Evolutionary conservation across 1,140 invertebrate species (phyloP), one percentile per base, ranked within the genome.

Genomic region (Mycetomoellerius zeteki): DNA sequence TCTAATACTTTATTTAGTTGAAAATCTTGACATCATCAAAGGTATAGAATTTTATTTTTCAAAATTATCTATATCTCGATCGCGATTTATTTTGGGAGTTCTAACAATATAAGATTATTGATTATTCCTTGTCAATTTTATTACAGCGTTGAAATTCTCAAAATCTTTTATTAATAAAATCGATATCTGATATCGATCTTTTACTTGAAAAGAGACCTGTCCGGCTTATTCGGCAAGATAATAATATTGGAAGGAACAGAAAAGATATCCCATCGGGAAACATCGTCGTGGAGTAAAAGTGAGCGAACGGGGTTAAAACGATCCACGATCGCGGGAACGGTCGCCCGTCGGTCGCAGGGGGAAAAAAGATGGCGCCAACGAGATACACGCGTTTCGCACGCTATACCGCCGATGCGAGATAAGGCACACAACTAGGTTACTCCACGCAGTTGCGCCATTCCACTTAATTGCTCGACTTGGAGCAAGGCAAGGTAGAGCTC

Each of bases 391-490:
- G 85, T 91, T 94, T 94, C 93, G 91, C 93, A 93, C 93, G 93
- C 91, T 91, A 94, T 88, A 89, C 86, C 90, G 89, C 87, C 91
- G 93, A 94, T 94, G 93, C 87, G 76, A 92, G 93, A 94, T 94
- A 93, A 93, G 90, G 69, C 87, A 82, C 69, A 84, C 92, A 94
- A 94, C 92, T 94, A 93, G 93, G 93, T 94, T 94, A 94, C 90
- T 92, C 91, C 89, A 90, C 91, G 91, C 65, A 89, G 92, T 94
- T 94, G 92, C 91, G 90, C 92, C 92, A 93, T 93, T 91, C 91
- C 78, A 88, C 90, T 93, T 94, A 94, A 93, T 94, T 93, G 93
- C 89, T 88, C 89, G 88, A 85, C 71, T 82, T 72, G 69, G 85
- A 90, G 84, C 78, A 89, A 89, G 78, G 86, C 81, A 89, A 89